Conservation (phyloP, 1,140 invertebrate species). For the Drosophila novamexicana region DNA sequence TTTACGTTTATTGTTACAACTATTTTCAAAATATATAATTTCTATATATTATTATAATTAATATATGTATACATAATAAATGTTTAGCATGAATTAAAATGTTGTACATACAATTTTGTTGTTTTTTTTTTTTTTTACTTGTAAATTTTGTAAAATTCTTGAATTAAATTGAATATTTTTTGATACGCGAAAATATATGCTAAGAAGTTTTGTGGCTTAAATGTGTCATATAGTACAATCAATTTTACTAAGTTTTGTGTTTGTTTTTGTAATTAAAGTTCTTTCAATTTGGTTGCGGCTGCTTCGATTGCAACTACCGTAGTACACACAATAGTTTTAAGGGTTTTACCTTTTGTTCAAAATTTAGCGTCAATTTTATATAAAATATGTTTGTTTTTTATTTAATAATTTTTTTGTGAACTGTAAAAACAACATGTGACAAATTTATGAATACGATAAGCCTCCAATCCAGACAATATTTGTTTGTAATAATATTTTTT, state of each 20-base stretch:
- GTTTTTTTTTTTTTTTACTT: constrained; percentile 27
- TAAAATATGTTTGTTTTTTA: constrained; percentile 29
- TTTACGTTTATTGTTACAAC: constrained; percentile 71
- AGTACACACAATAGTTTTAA: constrained; percentile 19
- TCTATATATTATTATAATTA: constrained; percentile 45
- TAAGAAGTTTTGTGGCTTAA: constrained; percentile 36
- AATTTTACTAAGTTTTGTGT: constrained; percentile 62
- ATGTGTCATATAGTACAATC: constrained; percentile 49
- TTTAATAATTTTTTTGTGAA: constrained; percentile 34
- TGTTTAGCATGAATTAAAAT: constrained; percentile 67
- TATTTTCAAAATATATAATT: constrained; percentile 75
- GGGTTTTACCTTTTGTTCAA: constrained; percentile 15
- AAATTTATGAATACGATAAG: constrained; percentile 46
- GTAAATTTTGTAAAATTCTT: constrained; percentile 47
- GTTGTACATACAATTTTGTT: constrained; percentile 60
- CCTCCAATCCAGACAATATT: constrained; percentile 50
- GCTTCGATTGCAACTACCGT: constrained; percentile 10
- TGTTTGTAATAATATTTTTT: constrained; percentile 21
- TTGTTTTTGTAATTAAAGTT: constrained; percentile 2
- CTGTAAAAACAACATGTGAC: constrained; percentile 56
- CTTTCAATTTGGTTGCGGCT: constrained; percentile 13
- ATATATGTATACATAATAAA: constrained; percentile 59
- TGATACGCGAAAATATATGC: constrained; percentile 54
- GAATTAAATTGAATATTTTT: constrained; percentile 31
- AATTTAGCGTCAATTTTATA: constrained; percentile 23